Percentiles rank a stretch among this genome's conserved stretches.
Conservation (phyloP, 2,113 vertebrate genomes). For the Oreocharis arfaki region DNA sequence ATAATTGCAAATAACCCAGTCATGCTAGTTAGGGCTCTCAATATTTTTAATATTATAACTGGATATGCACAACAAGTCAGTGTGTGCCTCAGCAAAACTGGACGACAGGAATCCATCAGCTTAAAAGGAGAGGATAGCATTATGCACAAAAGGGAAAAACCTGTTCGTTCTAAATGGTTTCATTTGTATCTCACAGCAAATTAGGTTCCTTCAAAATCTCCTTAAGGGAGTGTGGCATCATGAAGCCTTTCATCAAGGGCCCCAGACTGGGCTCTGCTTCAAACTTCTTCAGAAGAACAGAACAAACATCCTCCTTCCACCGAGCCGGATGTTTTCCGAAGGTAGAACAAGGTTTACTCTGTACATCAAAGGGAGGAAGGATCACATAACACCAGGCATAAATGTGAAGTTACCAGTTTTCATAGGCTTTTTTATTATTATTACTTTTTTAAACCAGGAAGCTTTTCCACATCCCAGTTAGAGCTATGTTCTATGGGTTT, state of each 20-base stretch:
- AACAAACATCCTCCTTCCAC: constrained; percentile 54
- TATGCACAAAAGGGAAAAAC: neutral
- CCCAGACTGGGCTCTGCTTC: constrained; percentile 34
- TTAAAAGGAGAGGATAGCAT: neutral
- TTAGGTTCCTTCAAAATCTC: neutral
- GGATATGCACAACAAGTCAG: neutral
- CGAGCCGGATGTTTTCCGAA: constrained; percentile 37
- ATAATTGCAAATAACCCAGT: neutral
- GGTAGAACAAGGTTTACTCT: constrained; percentile 60
- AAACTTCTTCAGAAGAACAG: constrained; percentile 43
- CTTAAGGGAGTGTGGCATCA: constrained; percentile 10
- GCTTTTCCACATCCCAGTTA: neutral
- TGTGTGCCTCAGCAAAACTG: neutral
- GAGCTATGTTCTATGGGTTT: neutral
- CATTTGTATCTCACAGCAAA: constrained; percentile 16
- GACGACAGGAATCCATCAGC: neutral
- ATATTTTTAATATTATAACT: neutral
- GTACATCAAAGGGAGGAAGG: constrained; percentile 53
- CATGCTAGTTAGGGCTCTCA: neutral
- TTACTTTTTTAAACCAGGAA: constrained; percentile 22
- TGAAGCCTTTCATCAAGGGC: constrained; percentile 21
- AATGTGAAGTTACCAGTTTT: constrained; percentile 26
- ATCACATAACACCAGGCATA: constrained; percentile 32
- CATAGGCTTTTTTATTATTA: neutral
- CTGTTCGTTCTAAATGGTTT: neutral